Percentiles rank a stretch among this genome's conserved stretches.
These are phyloP conservation scores for Emydura subglobosa DNA, from an alignment of 2,113 vertebrate genomes.

Conservation along the genomic window DNA sequence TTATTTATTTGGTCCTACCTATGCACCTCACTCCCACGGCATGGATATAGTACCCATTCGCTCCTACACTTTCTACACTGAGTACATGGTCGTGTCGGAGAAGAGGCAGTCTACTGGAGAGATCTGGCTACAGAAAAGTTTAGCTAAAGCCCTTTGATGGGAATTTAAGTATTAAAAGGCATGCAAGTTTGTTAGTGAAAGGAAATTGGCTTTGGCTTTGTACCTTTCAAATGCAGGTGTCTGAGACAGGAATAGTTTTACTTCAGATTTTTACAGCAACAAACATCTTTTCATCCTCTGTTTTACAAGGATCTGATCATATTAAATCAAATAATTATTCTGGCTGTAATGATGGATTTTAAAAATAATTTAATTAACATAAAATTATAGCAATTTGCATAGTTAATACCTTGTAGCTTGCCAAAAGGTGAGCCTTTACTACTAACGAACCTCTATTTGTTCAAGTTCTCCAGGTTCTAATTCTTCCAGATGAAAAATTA, in stretches of 20 bases:
- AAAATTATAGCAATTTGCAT: conserved; percentile 30
- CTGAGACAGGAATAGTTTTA: neutral
- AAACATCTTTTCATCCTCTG: neutral
- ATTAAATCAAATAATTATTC: conserved; percentile 19
- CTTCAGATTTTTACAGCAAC: neutral
- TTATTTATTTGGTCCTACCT: neutral
- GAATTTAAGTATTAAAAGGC: neutral
- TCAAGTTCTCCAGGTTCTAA: conserved; percentile 11
- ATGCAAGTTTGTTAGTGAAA: neutral
- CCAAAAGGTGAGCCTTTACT: conserved; percentile 13
- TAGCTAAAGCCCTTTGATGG: neutral
- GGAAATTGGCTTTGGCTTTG: neutral
- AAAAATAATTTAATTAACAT: conserved; percentile 51
- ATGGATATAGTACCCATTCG: neutral
- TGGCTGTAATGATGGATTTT: conserved; percentile 40
- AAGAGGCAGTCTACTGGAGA: neutral
- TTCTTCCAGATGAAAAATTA: neutral
- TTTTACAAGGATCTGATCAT: neutral
- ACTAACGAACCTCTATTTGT: conserved; percentile 7
- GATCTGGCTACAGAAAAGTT: neutral
- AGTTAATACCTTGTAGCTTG: conserved; percentile 49
- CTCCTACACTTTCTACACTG: neutral
- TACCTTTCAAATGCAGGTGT: neutral
- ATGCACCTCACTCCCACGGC: neutral
- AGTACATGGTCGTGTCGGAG: neutral